phyloP scores from a whole-genome alignment of 2,113 vertebrate species.

The Festucalex cinctus region DNA sequence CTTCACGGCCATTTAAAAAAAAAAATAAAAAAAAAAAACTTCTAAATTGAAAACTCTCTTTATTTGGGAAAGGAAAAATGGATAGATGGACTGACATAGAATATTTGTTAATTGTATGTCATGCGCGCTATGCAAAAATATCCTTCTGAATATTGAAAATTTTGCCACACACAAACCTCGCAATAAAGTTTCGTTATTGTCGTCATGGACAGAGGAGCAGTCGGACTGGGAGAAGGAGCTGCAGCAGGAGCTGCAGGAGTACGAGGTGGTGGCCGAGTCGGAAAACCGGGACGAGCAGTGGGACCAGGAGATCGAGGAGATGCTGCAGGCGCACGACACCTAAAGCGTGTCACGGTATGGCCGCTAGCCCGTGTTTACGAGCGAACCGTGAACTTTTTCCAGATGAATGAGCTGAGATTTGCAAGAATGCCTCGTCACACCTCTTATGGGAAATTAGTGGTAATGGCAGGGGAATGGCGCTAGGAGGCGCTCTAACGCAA shows the following conservation, averaged over 20 bases:
- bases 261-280: slow-evolving; percentile 85
- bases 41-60: too few relatives aligned
- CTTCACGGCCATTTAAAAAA: neutral
- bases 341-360: slow-evolving; percentile 40
- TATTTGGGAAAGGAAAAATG: too few relatives aligned
- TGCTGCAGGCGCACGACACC: slow-evolving; percentile 82
- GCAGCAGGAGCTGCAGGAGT: slow-evolving; percentile 92
- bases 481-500: slow-evolving; percentile 34
- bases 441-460: slow-evolving; percentile 20
- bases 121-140: too few relatives aligned
- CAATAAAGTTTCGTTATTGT: neutral
- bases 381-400: slow-evolving; percentile 4
- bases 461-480: neutral
- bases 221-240: slow-evolving; percentile 94
- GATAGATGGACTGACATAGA: too few relatives aligned
- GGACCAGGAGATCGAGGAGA: slow-evolving; percentile 94
- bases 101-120: too few relatives aligned
- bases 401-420: slow-evolving; percentile 9
- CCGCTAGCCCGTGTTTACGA: neutral
- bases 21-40: too few relatives aligned
- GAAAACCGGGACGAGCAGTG: slow-evolving; percentile 89
- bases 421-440: neutral
- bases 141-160: too few relatives aligned
- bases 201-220: slow-evolving; percentile 73
- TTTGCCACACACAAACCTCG: neutral